Evolutionary conservation across 2,797 vertebrate species (phyloP).

Genomic region (Sebastiscus tertius): DNA sequence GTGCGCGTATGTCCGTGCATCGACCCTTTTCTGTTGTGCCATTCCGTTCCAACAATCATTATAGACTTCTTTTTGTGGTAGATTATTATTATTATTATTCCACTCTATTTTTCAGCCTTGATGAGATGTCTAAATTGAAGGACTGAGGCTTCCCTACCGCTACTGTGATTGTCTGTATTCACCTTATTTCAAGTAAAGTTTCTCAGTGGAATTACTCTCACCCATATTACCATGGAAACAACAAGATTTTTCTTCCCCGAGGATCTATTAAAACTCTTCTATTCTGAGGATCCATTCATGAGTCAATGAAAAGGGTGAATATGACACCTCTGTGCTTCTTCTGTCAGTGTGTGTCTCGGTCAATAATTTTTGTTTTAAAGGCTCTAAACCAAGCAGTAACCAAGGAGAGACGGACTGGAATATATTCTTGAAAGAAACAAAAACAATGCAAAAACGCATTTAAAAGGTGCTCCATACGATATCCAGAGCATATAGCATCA

Average conservation of each 20-base stretch:
- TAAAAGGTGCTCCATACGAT: too few relatives aligned
- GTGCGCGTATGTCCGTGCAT: background rate
- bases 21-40: conserved; percentile 28
- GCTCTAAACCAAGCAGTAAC: background rate
- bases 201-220: conserved; percentile 46
- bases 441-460: too few relatives aligned
- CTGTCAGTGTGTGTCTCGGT: conserved; percentile 31
- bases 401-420: background rate
- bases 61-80: background rate
- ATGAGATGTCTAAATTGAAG: conserved; percentile 30
- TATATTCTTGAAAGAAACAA: too few relatives aligned
- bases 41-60: conserved; percentile 19
- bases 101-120: conserved; percentile 2
- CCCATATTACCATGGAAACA: conserved; percentile 83
- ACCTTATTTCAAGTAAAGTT: conserved; percentile 68
- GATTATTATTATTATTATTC: conserved; percentile 1
- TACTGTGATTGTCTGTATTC: conserved; percentile 36
- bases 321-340: conserved; percentile 45
- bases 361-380: conserved; percentile 38
- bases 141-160: background rate
- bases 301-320: conserved; percentile 59
- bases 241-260: conserved; percentile 44
- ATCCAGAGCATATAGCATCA: too few relatives aligned
- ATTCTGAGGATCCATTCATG: conserved; percentile 59
- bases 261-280: conserved; percentile 70